A percentile compares a stretch with the other conserved stretches of the same genome.
These are phyloP conservation scores for Phyto melanocephala DNA, from an alignment of 2,888 invertebrate species.

Conservation along the genomic window DNA sequence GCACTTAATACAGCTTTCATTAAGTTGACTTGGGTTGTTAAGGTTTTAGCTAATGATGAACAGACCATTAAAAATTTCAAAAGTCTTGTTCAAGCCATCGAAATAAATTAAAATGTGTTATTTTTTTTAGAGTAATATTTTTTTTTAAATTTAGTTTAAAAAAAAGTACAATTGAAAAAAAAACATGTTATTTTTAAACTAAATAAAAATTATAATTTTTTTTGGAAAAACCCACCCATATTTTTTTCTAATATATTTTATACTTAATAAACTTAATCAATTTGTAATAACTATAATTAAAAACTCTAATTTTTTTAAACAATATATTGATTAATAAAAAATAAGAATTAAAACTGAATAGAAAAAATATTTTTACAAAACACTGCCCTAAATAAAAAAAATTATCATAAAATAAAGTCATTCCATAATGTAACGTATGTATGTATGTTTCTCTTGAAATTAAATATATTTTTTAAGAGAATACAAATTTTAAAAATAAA, in stretches of 20 bases:
- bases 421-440: constrained; percentile 3
- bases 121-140: too few species aligned
- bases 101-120: too few species aligned
- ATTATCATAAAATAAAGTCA: constrained; percentile 21
- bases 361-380: constrained; percentile 27
- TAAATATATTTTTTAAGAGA: constrained; percentile 23
- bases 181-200: background rate
- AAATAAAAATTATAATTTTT: background rate
- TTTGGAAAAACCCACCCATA: constrained; percentile 56
- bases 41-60: too few species aligned
- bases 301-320: too few species aligned
- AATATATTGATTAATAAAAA: background rate
- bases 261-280: constrained; percentile 29
- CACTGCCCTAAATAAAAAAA: constrained; percentile 58
- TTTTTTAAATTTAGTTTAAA: too few species aligned
- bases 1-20: too few species aligned
- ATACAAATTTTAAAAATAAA: constrained; percentile 9
- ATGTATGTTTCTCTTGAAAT: constrained; percentile 43
- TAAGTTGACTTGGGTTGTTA: too few species aligned
- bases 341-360: too few species aligned
- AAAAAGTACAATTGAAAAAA: background rate
- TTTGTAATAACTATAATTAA: background rate
- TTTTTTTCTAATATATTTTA: constrained; percentile 48
- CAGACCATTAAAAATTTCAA: too few species aligned
- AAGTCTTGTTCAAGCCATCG: too few species aligned